Conservation (phyloP, 2,888 invertebrate genomes). For the Ceratothoa steindachneri region DNA sequence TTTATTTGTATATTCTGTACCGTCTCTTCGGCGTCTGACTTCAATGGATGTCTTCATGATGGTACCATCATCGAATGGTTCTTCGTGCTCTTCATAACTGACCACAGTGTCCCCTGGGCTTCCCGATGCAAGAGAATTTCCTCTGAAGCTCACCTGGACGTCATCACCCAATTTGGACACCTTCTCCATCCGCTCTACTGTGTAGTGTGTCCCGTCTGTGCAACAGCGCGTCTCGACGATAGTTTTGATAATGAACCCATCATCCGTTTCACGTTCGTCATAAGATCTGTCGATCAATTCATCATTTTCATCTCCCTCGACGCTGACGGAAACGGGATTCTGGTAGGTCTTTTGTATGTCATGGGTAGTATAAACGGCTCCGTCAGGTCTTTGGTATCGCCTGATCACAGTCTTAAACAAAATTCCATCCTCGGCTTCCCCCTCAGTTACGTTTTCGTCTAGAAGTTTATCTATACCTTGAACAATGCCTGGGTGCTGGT, state of each 20-base stretch:
- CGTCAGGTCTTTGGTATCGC: slow-evolving; percentile 36
- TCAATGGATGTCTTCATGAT: slow-evolving; percentile 32
- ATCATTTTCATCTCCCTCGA: slow-evolving; percentile 32
- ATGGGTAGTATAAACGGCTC: slow-evolving; percentile 43
- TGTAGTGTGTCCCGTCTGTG: slow-evolving; percentile 38
- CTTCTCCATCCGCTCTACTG: slow-evolving; percentile 39
- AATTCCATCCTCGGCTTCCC: slow-evolving; percentile 42
- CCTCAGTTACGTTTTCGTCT: slow-evolving; percentile 43
- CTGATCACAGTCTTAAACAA: slow-evolving; percentile 39
- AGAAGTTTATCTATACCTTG: slow-evolving; percentile 29
- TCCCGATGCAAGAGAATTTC: slow-evolving; percentile 11
- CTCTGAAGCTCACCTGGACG: slow-evolving; percentile 22
- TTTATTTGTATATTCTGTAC: slow-evolving; percentile 39
- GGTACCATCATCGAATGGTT: slow-evolving; percentile 38
- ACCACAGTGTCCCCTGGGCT: slow-evolving; percentile 31
- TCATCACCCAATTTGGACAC: slow-evolving; percentile 24
- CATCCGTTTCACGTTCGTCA: slow-evolving; percentile 38
- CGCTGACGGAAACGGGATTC: slow-evolving; percentile 26
- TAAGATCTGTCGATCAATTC: slow-evolving; percentile 35
- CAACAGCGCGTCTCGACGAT: slow-evolving; percentile 37
- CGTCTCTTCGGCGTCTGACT: slow-evolving; percentile 25
- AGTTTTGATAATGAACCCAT: slow-evolving; percentile 36
- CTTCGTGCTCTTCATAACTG: slow-evolving; percentile 34
- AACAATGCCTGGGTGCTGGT: slow-evolving; percentile 25
- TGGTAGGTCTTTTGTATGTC: slow-evolving; percentile 37